Evolutionary conservation across 23 tunicate species (phyloP).

Genomic region (Corella eumyota): DNA sequence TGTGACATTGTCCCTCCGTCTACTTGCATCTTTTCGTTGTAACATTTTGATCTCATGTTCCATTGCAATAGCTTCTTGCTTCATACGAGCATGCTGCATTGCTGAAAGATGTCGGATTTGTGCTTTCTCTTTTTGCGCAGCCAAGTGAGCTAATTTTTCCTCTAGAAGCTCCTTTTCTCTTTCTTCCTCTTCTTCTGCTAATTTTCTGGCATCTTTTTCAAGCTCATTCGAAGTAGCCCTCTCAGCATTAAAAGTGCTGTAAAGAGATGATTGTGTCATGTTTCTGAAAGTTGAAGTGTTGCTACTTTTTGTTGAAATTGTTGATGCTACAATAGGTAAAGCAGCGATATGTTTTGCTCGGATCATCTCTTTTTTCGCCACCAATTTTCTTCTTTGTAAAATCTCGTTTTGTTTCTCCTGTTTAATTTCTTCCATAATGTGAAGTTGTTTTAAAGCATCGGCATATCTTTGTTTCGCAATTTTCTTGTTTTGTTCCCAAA

Average conservation of each 20-base stretch:
- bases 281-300: not conserved
- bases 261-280: not conserved
- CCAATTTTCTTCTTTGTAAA: slow-evolving; percentile 16
- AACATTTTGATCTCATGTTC: slow-evolving; percentile 23
- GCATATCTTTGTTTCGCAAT: slow-evolving; percentile 26
- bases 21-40: slow-evolving; percentile 41
- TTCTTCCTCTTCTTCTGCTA: slow-evolving; percentile 20
- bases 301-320: not conserved
- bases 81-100: slow-evolving; percentile 27
- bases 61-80: slow-evolving; percentile 14
- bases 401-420: slow-evolving; percentile 23
- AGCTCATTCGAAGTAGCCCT: slow-evolving; percentile 15
- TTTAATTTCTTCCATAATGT: slow-evolving; percentile 7
- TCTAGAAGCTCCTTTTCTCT: slow-evolving; percentile 2
- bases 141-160: not conserved
- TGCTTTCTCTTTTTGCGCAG: slow-evolving; percentile 23
- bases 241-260: slow-evolving; percentile 1
- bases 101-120: slow-evolving; percentile 38
- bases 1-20: no score
- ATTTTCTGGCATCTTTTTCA: slow-evolving; percentile 19
- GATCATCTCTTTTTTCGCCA: slow-evolving; percentile 45
- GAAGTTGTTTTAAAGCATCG: slow-evolving; percentile 29
- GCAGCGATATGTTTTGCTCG: slow-evolving; percentile 68
- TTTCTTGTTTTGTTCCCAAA: slow-evolving; percentile 25
- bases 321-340: slow-evolving; percentile 25